Percentiles rank a stretch among this genome's conserved stretches.
These are phyloP conservation scores for Urocyon cinereoargenteus DNA, from an alignment of 2,797 vertebrate species.

Conservation along the genomic window DNA sequence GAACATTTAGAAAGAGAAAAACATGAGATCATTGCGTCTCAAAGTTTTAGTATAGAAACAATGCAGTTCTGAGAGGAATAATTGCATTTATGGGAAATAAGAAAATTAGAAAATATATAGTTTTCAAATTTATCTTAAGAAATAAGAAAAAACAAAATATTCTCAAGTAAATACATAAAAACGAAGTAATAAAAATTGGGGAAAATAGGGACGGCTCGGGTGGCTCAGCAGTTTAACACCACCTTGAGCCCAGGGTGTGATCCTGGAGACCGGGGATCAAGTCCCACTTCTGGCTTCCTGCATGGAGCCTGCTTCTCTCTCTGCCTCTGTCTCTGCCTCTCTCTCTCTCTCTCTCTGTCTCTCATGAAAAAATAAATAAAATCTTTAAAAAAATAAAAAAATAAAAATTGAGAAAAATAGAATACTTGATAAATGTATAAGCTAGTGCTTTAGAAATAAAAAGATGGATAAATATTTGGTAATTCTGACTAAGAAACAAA, in stretches of 20 bases:
- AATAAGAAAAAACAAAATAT: background rate
- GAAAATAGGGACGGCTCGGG: background rate
- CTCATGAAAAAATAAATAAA: too few relatives aligned
- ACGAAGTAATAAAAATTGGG: background rate
- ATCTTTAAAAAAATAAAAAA: background rate
- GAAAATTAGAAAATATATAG: background rate
- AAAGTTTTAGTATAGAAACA: background rate
- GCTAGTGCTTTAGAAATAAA: background rate
- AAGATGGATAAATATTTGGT: background rate
- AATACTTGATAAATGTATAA: background rate
- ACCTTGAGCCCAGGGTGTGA: too few relatives aligned
- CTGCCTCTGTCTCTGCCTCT: too few relatives aligned
- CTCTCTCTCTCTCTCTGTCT: too few relatives aligned
- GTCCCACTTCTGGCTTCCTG: too few relatives aligned
- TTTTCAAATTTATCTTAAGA: background rate
- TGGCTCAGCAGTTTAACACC: too few relatives aligned
- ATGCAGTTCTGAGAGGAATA: background rate
- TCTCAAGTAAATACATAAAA: background rate
- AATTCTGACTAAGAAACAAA: background rate
- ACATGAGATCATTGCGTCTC: background rate
- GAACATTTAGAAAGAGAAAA: slow-evolving; percentile 5
- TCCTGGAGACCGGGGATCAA: too few relatives aligned
- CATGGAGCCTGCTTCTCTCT: too few relatives aligned
- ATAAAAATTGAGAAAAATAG: background rate
- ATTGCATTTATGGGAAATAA: background rate